These are phyloP conservation scores for Polypterus bichir DNA, from an alignment of 2,113 vertebrate genomes.

Conservation along the genomic window DNA sequence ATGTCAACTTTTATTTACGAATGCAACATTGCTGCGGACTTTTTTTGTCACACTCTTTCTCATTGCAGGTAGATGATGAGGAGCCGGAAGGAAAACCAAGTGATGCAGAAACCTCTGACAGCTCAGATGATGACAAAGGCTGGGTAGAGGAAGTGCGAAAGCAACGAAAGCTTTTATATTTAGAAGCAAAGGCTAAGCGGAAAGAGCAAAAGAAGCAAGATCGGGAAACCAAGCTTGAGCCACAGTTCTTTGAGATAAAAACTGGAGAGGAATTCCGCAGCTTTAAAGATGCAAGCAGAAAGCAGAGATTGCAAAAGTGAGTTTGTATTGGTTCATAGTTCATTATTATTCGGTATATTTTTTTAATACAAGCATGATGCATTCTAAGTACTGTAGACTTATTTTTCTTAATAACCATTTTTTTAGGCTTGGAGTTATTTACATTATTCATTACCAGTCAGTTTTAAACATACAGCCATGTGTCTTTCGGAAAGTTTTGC, in stretches of 20 bases:
- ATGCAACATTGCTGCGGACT: too few species aligned
- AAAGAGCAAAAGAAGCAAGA: slow-evolving; percentile 62
- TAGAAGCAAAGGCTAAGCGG: slow-evolving; percentile 60
- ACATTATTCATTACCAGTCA: too few species aligned
- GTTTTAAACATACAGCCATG: too few species aligned
- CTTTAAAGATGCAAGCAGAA: slow-evolving; percentile 70
- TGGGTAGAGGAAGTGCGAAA: slow-evolving; percentile 95
- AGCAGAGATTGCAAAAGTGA: slow-evolving; percentile 86
- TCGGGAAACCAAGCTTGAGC: slow-evolving; percentile 67
- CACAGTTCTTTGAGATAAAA: slow-evolving; percentile 95
- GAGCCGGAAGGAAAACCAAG: slow-evolving; percentile 82
- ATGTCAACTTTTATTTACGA: too few species aligned
- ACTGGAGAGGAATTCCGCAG: slow-evolving; percentile 87
- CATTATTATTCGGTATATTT: neutral
- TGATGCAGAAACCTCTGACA: slow-evolving; percentile 83
- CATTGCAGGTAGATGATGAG: slow-evolving; percentile 64
- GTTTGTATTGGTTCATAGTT: slow-evolving; percentile 21
- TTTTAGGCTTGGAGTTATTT: too few species aligned
- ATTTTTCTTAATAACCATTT: too few species aligned
- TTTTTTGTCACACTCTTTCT: neutral
- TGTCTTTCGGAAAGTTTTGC: too few species aligned
- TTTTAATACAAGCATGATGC: neutral
- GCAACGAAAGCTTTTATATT: slow-evolving; percentile 69
- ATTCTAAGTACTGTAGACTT: too few species aligned
- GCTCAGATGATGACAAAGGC: slow-evolving; percentile 88